Evolutionary conservation across 2,888 invertebrate species (phyloP).

Genomic region (Drosophila leonis): DNA sequence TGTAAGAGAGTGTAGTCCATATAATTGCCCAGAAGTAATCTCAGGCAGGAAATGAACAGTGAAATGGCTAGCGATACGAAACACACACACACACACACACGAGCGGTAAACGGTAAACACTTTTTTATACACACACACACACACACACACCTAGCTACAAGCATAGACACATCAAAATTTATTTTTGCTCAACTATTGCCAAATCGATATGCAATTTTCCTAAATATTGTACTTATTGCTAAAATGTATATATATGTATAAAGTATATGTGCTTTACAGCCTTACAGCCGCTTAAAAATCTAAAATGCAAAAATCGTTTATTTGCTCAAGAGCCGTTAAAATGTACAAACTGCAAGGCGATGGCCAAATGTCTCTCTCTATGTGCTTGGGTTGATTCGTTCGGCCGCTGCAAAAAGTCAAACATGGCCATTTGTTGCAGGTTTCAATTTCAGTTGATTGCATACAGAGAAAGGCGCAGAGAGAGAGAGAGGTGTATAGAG

Average conservation of each 20-base stretch:
- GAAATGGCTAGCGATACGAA: slow-evolving; percentile 50
- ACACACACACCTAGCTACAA: slow-evolving; percentile 2
- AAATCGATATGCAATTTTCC: slow-evolving; percentile 73
- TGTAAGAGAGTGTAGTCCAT: slow-evolving; percentile 20
- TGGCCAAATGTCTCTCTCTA: slow-evolving; percentile 10
- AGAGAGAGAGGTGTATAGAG: background rate
- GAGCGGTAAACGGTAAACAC: slow-evolving; percentile 30
- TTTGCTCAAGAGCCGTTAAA: slow-evolving; percentile 78
- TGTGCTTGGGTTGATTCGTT: slow-evolving; percentile 36
- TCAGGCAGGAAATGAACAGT: slow-evolving; percentile 62
- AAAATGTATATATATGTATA: slow-evolving; percentile 9
- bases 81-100: slow-evolving; percentile 15
- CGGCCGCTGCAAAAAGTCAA: slow-evolving; percentile 72
- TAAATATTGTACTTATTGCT: slow-evolving; percentile 60
- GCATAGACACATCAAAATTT: slow-evolving; percentile 27
- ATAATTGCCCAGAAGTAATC: slow-evolving; percentile 56
- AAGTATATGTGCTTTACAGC: slow-evolving; percentile 9
- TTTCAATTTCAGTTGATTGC: slow-evolving; percentile 79
- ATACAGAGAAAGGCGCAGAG: slow-evolving; percentile 39
- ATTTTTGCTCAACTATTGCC: slow-evolving; percentile 45
- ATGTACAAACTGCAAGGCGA: slow-evolving; percentile 59
- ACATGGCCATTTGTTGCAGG: slow-evolving; percentile 77
- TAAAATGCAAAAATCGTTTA: slow-evolving; percentile 80
- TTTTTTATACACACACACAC: slow-evolving; percentile 16
- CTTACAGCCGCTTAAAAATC: slow-evolving; percentile 63